Evolutionary conservation across 1,140 invertebrate species (phyloP).

Genomic region (Lordiphosa stackelbergi): DNA sequence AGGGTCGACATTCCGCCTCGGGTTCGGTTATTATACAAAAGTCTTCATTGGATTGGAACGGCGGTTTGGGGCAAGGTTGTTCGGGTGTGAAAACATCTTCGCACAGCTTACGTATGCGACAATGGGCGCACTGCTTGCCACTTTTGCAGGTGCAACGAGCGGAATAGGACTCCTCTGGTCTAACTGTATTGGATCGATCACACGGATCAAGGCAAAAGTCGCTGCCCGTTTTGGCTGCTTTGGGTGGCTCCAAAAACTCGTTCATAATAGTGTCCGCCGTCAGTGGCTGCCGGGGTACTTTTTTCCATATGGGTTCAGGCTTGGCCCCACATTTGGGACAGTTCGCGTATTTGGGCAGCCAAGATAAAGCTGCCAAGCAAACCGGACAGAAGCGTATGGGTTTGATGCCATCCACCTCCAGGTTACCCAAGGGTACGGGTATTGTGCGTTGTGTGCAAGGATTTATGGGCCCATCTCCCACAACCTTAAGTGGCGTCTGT

Average conservation of each 20-base stretch:
- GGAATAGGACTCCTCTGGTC: not conserved
- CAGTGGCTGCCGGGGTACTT: not conserved
- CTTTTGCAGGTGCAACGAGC: slow-evolving; percentile 48
- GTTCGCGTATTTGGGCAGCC: slow-evolving; percentile 45
- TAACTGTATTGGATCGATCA: not conserved
- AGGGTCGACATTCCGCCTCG: slow-evolving; percentile 37
- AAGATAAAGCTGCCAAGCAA: slow-evolving; percentile 50
- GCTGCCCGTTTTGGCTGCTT: not conserved
- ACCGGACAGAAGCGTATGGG: slow-evolving; percentile 50
- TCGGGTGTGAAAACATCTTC: slow-evolving; percentile 37
- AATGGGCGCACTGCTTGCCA: slow-evolving; percentile 50
- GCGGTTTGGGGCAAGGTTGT: slow-evolving; percentile 3
- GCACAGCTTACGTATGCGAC: slow-evolving; percentile 50
- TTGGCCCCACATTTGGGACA: slow-evolving; percentile 41
- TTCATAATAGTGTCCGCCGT: slow-evolving; percentile 32
- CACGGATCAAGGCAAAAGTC: slow-evolving; percentile 34
- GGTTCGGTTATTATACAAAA: slow-evolving; percentile 21
- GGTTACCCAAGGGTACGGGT: slow-evolving; percentile 30
- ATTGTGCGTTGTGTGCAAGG: slow-evolving; percentile 7
- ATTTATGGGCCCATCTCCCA: too few relatives aligned
- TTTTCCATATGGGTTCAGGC: slow-evolving; percentile 19
- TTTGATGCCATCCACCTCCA: slow-evolving; percentile 18
- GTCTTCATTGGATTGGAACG: slow-evolving; percentile 32
- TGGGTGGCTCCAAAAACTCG: slow-evolving; percentile 23
- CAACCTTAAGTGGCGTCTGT: not conserved